Evolutionary conservation across 2,888 invertebrate species (phyloP).

Genomic region (Cantharis nigra): DNA sequence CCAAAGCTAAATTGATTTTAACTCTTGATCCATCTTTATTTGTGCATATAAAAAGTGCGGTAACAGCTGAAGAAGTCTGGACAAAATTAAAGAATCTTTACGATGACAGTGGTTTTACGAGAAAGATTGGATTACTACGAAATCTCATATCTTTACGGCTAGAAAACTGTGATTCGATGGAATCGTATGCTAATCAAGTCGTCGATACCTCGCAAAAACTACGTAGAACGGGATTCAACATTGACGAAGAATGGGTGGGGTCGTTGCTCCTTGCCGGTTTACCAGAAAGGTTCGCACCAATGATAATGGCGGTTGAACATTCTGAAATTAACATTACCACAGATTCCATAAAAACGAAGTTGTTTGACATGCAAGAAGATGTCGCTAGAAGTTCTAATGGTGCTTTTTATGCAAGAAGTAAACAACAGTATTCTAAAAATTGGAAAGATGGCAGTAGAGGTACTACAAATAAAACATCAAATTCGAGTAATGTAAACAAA

Average conservation of each 20-base stretch:
- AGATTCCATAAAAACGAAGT: conserved; percentile 28
- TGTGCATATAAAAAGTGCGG: too few relatives aligned
- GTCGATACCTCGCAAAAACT: conserved; percentile 39
- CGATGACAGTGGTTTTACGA: conserved; percentile 40
- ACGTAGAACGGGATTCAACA: conserved; percentile 39
- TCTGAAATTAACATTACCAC: conserved; percentile 21
- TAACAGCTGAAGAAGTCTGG: conserved; percentile 24
- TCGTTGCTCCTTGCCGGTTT: conserved; percentile 37
- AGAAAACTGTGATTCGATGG: conserved; percentile 40
- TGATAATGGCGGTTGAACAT: conserved; percentile 35
- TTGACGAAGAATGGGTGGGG: conserved; percentile 41
- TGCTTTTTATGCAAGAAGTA: conserved; percentile 1
- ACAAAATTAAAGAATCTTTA: conserved; percentile 36
- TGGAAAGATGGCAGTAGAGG: neutral
- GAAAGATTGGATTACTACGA: conserved; percentile 39
- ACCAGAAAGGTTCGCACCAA: conserved; percentile 26
- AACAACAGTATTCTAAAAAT: neutral
- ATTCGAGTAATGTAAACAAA: neutral
- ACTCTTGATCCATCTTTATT: too few relatives aligned
- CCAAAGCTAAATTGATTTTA: too few relatives aligned
- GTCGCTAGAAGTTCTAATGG: neutral
- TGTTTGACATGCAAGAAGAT: conserved; percentile 17
- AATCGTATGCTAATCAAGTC: conserved; percentile 40
- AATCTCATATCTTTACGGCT: conserved; percentile 36
- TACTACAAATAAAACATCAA: neutral